These are phyloP conservation scores for Morelia viridis DNA, from an alignment of 2,797 vertebrate genomes.

Conservation along the genomic window DNA sequence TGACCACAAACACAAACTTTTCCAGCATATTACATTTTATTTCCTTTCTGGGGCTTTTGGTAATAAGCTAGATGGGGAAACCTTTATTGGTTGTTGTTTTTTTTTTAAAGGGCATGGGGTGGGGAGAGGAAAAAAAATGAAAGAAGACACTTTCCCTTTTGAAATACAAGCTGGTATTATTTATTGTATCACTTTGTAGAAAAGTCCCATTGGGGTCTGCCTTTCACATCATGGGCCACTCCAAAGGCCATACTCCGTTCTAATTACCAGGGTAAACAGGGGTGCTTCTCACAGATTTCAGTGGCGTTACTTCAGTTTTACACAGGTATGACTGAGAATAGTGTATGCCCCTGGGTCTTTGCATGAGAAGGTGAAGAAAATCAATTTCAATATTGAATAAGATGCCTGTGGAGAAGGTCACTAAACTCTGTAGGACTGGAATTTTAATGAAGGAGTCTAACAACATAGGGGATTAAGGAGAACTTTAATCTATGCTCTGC, in stretches of 20 bases:
- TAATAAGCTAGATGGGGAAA: background rate
- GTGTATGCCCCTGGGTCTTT: conserved; percentile 26
- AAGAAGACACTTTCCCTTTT: conserved; percentile 18
- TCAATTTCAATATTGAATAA: conserved; percentile 46
- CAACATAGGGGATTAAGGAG: conserved; percentile 2
- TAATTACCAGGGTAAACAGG: conserved; percentile 35
- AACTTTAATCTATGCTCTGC: conserved; percentile 22
- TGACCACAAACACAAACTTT: background rate
- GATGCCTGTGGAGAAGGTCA: conserved; percentile 39
- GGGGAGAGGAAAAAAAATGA: background rate
- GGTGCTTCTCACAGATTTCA: conserved; percentile 9
- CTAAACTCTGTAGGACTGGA: conserved; percentile 36
- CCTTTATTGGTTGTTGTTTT: background rate
- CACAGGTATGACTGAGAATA: conserved; percentile 28
- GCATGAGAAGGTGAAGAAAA: conserved; percentile 44
- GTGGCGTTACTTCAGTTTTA: conserved; percentile 31
- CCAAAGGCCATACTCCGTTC: conserved; percentile 32
- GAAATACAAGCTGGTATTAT: conserved; percentile 32
- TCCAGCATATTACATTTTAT: background rate
- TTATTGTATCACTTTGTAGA: conserved; percentile 35
- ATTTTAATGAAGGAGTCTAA: conserved; percentile 37
- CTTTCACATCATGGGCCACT: conserved; percentile 19
- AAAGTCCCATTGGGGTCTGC: conserved; percentile 19
- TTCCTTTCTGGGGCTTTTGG: conserved; percentile 5
- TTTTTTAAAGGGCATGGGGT: background rate